A percentile compares a stretch with the other conserved stretches of the same genome.
These are phyloP conservation scores for Phenganax marumi DNA, from an alignment of 92 coral and sea anemone species.

Conservation along the genomic window DNA sequence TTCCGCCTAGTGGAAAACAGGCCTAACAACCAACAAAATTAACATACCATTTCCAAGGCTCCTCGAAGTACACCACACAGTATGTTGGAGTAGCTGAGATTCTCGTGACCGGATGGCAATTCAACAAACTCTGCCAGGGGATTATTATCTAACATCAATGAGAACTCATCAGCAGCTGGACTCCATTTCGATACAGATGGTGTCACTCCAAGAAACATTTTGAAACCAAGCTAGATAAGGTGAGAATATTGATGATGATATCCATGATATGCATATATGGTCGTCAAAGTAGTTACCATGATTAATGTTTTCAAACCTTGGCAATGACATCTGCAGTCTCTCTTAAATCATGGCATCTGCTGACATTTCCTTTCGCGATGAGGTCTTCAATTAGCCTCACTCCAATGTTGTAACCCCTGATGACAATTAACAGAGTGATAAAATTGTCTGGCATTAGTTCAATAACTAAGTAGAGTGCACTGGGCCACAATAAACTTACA, in stretches of 20 bases:
- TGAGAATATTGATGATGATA: neutral
- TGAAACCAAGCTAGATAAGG: slow-evolving; percentile 73
- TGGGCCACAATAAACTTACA: slow-evolving; percentile 50
- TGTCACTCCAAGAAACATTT: slow-evolving; percentile 94
- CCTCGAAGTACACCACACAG: slow-evolving; percentile 94
- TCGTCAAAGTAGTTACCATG: neutral
- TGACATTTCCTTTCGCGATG: slow-evolving; percentile 87
- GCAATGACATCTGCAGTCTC: slow-evolving; percentile 98
- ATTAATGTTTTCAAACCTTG: slow-evolving; percentile 59
- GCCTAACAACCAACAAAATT: neutral
- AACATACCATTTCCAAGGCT: slow-evolving; percentile 91
- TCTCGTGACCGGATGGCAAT: slow-evolving; percentile 86
- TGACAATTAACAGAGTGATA: neutral
- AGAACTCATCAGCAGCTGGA: slow-evolving; percentile 92
- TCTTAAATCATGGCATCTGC: slow-evolving; percentile 91
- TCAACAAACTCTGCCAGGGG: slow-evolving; percentile 98
- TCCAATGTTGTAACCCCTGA: slow-evolving; percentile 98
- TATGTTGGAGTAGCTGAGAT: slow-evolving; percentile 83
- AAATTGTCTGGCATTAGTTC: neutral
- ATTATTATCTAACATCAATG: slow-evolving; percentile 85
- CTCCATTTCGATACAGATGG: slow-evolving; percentile 98
- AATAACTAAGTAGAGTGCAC: neutral
- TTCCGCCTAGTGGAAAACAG: too few species aligned
- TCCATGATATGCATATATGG: neutral
- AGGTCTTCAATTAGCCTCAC: slow-evolving; percentile 93